Evolutionary conservation across 2,797 vertebrate genomes (phyloP), one percentile per base, ranked within the genome.

Genomic region (Novumbra hubbsi): DNA sequence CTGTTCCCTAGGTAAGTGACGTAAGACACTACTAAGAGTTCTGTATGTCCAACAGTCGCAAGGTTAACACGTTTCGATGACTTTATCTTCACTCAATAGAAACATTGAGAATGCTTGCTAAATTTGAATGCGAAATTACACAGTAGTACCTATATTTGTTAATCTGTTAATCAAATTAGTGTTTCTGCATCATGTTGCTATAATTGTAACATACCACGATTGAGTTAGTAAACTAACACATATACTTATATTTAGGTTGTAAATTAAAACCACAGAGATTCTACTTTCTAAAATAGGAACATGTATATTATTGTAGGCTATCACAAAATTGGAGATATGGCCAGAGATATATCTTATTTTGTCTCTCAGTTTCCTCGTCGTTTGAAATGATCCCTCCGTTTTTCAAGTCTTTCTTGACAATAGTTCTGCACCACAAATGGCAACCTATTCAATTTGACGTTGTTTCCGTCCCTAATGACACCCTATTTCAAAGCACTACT

Each of bases 1-100:
- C 89, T 90, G 87, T 87, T 81, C 81, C 78, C 71, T 24, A 72
- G 73, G 80, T 32, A 32, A 14, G 55, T 81, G 80, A 78, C 80
- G 73, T 71, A 38, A 19, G 14, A 0, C 21, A 24, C 60, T 63
- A 15, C 24, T 16, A 63, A 12, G 15, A 17, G 19, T 57, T 65
- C 27, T 17, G 15, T 17, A n/a, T 21, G n/a, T 55, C 0, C 52
- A 55, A 8, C 52, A 38, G 34, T 2, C 34, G 34, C 34, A 3
- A 38, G 0, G 34, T 38, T 38, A 38, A 38, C 5, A 38, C 5
- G 34, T 38, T 38, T 38, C 2, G 5, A 38, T 38, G 34, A 38
- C 34, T 38, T 38, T 38, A 38, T 38, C 34, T 38, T 38, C 34
- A 14, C 41, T 45, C 9, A 14, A 11, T 60, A 12, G 24, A 60